phyloP scores from a whole-genome alignment of 2,888 invertebrate genomes.

The Caprella mutica region DNA sequence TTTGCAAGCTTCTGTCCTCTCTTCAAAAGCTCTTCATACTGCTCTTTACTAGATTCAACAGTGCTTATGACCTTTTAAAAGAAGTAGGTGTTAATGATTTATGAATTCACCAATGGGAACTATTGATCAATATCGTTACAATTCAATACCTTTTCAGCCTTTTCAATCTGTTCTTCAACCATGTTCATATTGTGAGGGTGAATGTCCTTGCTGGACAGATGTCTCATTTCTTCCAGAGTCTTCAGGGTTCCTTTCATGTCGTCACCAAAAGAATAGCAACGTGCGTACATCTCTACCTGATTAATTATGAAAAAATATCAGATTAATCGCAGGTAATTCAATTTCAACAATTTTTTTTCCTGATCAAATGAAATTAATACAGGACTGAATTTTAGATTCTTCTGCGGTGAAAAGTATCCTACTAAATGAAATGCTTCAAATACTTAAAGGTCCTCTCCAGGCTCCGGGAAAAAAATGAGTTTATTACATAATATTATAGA shows the following conservation, averaged over 20 bases:
- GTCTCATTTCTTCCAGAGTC: slow-evolving; percentile 34
- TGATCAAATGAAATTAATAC: too few relatives aligned
- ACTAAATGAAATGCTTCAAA: too few relatives aligned
- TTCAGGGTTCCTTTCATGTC: slow-evolving; percentile 30
- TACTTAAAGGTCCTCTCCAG: too few relatives aligned
- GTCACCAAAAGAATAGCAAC: slow-evolving; percentile 35
- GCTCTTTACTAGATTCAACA: slow-evolving; percentile 19
- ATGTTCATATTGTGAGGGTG: slow-evolving; percentile 33
- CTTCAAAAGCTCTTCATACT: slow-evolving; percentile 28
- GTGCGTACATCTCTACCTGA: slow-evolving; percentile 24
- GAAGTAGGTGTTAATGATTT: neutral
- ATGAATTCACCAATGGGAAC: too few relatives aligned
- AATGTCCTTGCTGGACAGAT: slow-evolving; percentile 31
- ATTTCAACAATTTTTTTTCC: too few relatives aligned
- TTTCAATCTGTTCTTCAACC: slow-evolving; percentile 34
- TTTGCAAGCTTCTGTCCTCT: slow-evolving; percentile 24
- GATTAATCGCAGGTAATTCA: too few relatives aligned
- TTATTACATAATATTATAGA: too few relatives aligned
- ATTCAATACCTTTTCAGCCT: slow-evolving; percentile 29
- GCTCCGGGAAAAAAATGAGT: too few relatives aligned
- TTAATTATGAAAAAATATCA: neutral
- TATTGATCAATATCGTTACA: neutral
- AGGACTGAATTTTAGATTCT: too few relatives aligned
- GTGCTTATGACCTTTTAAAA: slow-evolving; percentile 20
- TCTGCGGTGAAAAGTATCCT: too few relatives aligned